Evolutionary conservation across 1,140 invertebrate species (phyloP).

Genomic region (Drosophila nigromelanica): DNA sequence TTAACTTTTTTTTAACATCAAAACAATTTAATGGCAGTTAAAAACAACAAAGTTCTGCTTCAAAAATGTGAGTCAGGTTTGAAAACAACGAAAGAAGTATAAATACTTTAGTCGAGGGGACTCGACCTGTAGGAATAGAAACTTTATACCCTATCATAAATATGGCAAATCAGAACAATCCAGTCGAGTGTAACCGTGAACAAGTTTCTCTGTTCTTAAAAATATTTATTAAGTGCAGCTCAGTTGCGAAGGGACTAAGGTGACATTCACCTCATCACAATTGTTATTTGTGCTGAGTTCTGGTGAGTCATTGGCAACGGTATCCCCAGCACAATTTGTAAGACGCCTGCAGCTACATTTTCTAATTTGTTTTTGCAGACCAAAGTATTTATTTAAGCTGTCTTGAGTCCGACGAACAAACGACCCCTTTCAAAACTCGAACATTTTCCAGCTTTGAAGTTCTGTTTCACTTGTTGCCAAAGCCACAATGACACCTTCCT

Average conservation of each 20-base stretch:
- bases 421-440: too few species aligned
- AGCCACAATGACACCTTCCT: conserved; percentile 8
- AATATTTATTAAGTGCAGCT: background rate
- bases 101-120: too few species aligned
- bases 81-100: too few species aligned
- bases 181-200: too few species aligned
- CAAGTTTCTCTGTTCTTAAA: background rate
- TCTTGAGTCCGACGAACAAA: background rate
- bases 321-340: background rate
- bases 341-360: background rate
- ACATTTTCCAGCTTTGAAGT: background rate
- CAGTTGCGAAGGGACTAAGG: conserved; percentile 5
- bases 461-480: conserved; percentile 4
- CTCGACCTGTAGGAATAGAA: too few species aligned
- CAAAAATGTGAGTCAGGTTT: too few species aligned
- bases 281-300: background rate
- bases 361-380: background rate
- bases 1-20: too few species aligned
- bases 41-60: too few species aligned
- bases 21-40: too few species aligned
- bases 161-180: too few species aligned
- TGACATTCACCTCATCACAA: background rate
- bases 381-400: conserved; percentile 17
- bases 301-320: background rate
- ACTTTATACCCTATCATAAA: too few species aligned